Evolutionary conservation across 1,140 invertebrate species (phyloP), one percentile per base, ranked within the genome.

Genomic region (Limonius californicus): DNA sequence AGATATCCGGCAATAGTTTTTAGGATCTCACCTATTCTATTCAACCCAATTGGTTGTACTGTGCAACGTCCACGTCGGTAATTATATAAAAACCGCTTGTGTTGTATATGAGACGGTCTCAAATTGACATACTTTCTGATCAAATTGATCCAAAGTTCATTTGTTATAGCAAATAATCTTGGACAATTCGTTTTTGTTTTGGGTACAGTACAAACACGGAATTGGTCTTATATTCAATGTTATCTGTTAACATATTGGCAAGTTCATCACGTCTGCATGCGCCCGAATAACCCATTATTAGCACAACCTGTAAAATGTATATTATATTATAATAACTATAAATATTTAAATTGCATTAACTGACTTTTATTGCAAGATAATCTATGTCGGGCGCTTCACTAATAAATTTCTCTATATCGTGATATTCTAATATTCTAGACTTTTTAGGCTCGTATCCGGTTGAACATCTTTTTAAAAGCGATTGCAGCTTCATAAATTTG

Each of bases 181-280:
- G 54, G 56, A 30, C 57, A 15, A 30, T 50, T 50, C 20, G 55
- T 58, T 58, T 62, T 62, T 57, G 61, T 62, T 62, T 62, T 62
- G 50, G 42, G 27, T 16, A 57, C 42, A 1, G 43, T 27, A 62
- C 32, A n/a, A 62, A 8, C 11, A 62, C 58, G 8, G 15, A 27
- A 32, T 65, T 35, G 0, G 45, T 59, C n/a, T 65, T 62, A 45
- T 59, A 59, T 57, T 71, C 61, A 39, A 73, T 62, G 45, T 72
- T 63, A 14, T 72, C 57, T 14, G 62, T 27, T 8, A 56, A 66
- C 19, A 72, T 59, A 19, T 68, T 59, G 6, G 54, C 43, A 15
- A 73, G 39, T 61, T 72, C 66, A 3, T 59, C 56, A 21, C 65
- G 53, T 43, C 68, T 59, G 21, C 66, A 72, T 1, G 66, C 68